Evolutionary conservation across 2,888 invertebrate species (phyloP), one percentile per base, ranked within the genome.

Genomic region (Corythucha ciliata): DNA sequence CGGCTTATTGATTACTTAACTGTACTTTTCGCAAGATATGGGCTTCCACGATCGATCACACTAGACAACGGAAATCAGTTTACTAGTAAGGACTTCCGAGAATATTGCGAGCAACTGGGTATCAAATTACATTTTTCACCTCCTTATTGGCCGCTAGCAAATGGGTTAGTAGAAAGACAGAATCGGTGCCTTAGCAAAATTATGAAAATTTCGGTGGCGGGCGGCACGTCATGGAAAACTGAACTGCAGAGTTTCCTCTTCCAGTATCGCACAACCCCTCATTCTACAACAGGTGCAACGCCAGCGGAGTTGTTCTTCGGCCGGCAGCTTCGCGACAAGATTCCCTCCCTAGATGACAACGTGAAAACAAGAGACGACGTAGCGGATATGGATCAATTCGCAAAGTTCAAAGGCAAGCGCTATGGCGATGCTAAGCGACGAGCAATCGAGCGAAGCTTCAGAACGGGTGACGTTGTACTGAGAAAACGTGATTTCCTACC

Each of bases 101-200:
- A 16, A 2, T 54, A 39, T 32, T 51, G 32, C 27, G 27, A 1
- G 39, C 26, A 5, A 58, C 60, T 7, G 8, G 14, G 14, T 36
- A 36, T 12, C 10, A 12, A 36, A 14, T 36, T 12, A 14, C 8
- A 12, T 14, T 8, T 8, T 12, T 36, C 12, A 12, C 37, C 37
- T 12, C 57, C 56, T 7, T 51, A 51, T 14, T 59, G 55, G 57
- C 58, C 59, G 3, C 55, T 55, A 47, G 47, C 61, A 24, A 65
- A 65, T 54, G 62, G 61, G n/a, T 60, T 60, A 45, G 63, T 63
- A 1, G 64, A 63, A 42, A 58, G 60, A 25, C 60, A 60, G 49
- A 63, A 63, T 50, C 58, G 51, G 22, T 59, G 57, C 40, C 55
- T 64, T 6, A 53, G 61, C 21, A 64, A 65, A 52, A 51, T 53